Base-by-base conservation (phyloP, 1,140 invertebrate genomes). In the Stegodyphus dumicola region DNA sequence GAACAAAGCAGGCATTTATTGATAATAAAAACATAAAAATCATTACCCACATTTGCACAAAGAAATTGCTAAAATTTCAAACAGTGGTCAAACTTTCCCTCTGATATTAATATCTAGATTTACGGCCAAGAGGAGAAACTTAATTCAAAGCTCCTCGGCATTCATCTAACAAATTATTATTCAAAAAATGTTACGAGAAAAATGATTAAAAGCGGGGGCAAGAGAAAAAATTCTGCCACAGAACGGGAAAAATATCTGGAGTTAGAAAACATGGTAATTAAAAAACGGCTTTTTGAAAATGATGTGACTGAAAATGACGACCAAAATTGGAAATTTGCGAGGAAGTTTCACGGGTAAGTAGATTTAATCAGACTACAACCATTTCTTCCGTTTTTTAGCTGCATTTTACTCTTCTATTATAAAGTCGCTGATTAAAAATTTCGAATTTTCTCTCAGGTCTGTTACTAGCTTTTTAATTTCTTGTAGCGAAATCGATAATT, bases 401-500 rank as follows among this genome's bases (percentile, higher is more conserved):
- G 18, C 49, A 17, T 54, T 64, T 65, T 77, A 51, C 51, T 77
- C 60, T 65, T 78, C 65, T 78, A 67, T 78, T 66, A 78, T 78
- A 67, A 53, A 78, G 48, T 60, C 56, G 13, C 64, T 78, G 77
- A 78, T 78, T 78, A 78, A 78, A 78, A 69, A 67, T 78, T 51
- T 52, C 65, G 67, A 11, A 69, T 48, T 78, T 52, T 18, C n/a
- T 69, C 48, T 10, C 51, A 52, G 51, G 48, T 15, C 48, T 78
- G 48, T 13, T 54, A 6, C 10, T 6, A 52, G 49, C 49, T 18
- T 18, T 53, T 13, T 69, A 49, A 18, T 6, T 49, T 76, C 48
- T 64, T 13, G 18, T 49, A 48, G 56, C 17, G 69, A 51, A 51
- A 71, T 71, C 15, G 69, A 71, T 71, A 49, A 49, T 71, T 49